phyloP scores from a whole-genome alignment of 2,113 vertebrate species.

The Gopherus flavomarginatus region DNA sequence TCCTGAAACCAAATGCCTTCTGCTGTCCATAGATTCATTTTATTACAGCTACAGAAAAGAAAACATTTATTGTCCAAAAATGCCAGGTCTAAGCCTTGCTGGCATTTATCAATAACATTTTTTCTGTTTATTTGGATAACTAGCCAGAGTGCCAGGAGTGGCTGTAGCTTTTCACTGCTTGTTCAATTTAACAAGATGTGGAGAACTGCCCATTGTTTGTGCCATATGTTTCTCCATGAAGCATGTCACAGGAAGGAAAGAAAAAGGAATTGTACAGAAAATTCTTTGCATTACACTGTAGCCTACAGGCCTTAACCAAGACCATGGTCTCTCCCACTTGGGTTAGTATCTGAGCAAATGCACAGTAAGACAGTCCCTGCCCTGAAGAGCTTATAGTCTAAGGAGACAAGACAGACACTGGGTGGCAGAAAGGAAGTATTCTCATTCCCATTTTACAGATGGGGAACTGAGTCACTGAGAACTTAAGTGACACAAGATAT shows the following conservation, averaged over 20 bases:
- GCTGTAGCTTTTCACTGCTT: not conserved
- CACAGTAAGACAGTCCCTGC: accelerated
- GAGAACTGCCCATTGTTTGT: not conserved
- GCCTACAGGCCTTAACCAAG: not conserved
- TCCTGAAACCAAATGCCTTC: conserved; percentile 38
- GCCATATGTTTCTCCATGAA: not conserved
- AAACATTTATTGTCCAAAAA: not conserved
- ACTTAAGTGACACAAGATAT: not conserved
- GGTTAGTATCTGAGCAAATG: not conserved
- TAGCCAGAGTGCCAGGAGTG: not conserved
- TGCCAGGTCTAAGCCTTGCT: not conserved
- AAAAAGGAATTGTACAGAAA: not conserved
- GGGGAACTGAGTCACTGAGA: not conserved
- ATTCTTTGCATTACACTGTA: not conserved
- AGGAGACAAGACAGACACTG: not conserved
- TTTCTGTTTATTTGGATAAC: not conserved
- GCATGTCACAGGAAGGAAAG: not conserved
- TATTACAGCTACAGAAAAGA: not conserved
- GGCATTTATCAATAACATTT: not conserved
- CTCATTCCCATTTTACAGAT: not conserved
- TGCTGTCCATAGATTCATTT: not conserved
- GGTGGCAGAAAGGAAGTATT: not conserved
- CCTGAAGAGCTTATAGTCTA: not conserved
- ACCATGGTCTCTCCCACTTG: not conserved
- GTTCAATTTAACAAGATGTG: not conserved